These are phyloP conservation scores for Gobiocypris rarus DNA, from an alignment of 2,113 vertebrate species.

Conservation along the genomic window DNA sequence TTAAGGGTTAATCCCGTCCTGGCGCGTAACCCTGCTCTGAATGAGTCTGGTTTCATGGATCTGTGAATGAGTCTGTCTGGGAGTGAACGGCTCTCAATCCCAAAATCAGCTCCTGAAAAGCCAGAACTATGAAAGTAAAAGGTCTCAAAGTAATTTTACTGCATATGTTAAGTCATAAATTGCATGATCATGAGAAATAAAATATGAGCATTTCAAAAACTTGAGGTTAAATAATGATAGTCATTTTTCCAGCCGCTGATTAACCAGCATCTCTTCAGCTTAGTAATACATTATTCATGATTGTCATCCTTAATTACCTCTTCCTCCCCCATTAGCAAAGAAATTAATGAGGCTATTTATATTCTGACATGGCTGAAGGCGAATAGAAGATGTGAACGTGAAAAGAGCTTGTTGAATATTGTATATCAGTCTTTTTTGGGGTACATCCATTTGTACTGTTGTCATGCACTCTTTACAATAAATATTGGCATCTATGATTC, in stretches of 20 bases:
- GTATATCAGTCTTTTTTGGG: not conserved
- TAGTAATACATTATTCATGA: conserved; percentile 53
- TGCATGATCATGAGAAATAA: not conserved
- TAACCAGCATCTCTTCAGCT: conserved; percentile 41
- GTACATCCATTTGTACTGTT: not conserved
- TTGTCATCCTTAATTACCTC: conserved; percentile 37
- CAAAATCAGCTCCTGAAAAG: conserved; percentile 65
- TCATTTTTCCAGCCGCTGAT: conserved; percentile 17
- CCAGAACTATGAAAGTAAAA: not conserved
- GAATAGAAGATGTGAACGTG: not conserved
- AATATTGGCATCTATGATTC: not conserved
- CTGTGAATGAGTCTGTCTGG: conserved; percentile 62
- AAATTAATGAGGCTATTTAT: conserved; percentile 50
- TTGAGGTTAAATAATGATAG: not conserved
- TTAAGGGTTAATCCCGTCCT: conserved; percentile 52
- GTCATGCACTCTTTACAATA: not conserved
- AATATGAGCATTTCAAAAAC: not conserved
- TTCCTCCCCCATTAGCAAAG: conserved; percentile 16
- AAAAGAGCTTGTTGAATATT: conserved; percentile 16
- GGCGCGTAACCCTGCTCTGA: not conserved
- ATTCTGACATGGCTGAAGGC: conserved; percentile 35
- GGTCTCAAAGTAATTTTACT: not conserved
- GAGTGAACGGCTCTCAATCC: conserved; percentile 55
- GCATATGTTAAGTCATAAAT: not conserved
- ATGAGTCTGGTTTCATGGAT: conserved; percentile 64